A percentile compares a stretch with the other conserved stretches of the same genome.
Evolutionary conservation across 2,797 vertebrate species (phyloP).

Genomic region (Chelonia mydas): DNA sequence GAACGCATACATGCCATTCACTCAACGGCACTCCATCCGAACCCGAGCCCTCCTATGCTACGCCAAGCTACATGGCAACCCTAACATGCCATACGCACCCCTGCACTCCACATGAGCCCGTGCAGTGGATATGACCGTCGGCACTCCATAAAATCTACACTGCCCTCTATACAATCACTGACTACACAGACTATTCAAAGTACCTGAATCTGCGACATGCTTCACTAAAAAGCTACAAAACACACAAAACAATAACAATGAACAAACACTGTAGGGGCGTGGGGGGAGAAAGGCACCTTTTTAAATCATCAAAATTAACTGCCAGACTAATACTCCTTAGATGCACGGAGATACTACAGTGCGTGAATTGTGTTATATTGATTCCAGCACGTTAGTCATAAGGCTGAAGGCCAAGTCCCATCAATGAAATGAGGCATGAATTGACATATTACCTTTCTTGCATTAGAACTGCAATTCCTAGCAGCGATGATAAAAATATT

Average conservation of each 20-base stretch:
- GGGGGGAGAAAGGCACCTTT: background rate
- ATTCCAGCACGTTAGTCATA: accelerated
- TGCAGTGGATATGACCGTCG: no score
- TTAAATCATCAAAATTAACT: background rate
- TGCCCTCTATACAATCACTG: accelerated
- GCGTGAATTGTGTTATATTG: accelerated
- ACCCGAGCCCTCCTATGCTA: background rate
- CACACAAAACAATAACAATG: accelerated
- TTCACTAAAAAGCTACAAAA: background rate
- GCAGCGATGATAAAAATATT: background rate
- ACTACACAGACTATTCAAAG: background rate
- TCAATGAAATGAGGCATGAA: accelerated
- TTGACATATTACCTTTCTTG: background rate
- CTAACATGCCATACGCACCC: background rate
- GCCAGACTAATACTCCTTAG: background rate
- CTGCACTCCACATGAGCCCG: no score
- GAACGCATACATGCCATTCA: background rate
- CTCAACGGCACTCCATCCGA: background rate
- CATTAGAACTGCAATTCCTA: accelerated
- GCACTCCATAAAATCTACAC: background rate
- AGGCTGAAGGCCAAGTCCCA: background rate
- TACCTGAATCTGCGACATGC: background rate
- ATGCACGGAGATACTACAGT: background rate
- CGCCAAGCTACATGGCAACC: background rate
- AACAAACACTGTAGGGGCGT: accelerated